phyloP scores from a whole-genome alignment of 2,113 vertebrate species.

The Calidris pygmaea region DNA sequence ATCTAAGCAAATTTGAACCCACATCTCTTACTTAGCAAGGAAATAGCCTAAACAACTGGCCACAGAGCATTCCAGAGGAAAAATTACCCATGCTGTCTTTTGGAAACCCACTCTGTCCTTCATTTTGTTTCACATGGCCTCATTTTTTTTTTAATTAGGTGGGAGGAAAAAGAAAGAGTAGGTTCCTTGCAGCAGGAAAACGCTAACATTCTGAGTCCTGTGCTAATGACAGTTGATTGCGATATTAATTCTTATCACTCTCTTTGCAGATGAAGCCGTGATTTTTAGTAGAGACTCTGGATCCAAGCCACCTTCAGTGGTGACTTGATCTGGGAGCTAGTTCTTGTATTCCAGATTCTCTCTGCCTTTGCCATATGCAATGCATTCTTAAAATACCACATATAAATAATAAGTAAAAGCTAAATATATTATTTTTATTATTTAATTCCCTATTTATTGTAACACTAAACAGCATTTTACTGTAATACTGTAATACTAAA shows the following conservation, averaged over 20 bases:
- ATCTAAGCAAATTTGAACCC: neutral
- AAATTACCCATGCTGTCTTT: neutral
- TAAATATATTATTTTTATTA: neutral
- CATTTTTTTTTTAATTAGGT: neutral
- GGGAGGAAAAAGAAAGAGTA: neutral
- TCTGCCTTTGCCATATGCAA: neutral
- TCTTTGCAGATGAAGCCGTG: neutral
- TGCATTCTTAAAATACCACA: neutral
- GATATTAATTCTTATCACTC: neutral
- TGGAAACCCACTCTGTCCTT: neutral
- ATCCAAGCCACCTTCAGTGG: neutral
- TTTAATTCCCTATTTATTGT: neutral
- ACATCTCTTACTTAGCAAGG: neutral
- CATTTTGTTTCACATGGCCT: neutral
- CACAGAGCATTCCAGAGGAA: neutral
- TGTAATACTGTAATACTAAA: neutral
- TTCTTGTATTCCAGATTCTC: neutral
- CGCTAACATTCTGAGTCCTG: neutral
- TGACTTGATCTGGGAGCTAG: neutral
- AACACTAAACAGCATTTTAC: neutral
- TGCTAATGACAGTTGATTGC: neutral
- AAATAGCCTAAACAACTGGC: neutral
- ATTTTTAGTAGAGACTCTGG: neutral
- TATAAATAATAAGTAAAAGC: neutral
- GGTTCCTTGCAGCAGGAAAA: neutral